Percentiles rank a stretch among this genome's conserved stretches.
These are phyloP conservation scores for Emydoidea blandingii DNA, from an alignment of 2,797 vertebrate genomes.

Conservation along the genomic window DNA sequence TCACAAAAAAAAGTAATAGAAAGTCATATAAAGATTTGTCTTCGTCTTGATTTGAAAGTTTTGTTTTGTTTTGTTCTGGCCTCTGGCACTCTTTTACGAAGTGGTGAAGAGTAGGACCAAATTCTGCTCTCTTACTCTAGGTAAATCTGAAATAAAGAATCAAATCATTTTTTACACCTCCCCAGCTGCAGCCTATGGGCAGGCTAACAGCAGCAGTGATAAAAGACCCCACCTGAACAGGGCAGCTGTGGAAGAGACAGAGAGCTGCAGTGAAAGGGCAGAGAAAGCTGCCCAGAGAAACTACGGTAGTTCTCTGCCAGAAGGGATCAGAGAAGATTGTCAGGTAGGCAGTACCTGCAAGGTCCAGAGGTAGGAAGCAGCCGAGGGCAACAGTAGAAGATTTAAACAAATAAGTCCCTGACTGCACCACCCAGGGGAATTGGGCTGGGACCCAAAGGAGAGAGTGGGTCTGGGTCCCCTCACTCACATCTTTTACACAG, in stretches of 20 bases:
- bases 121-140: background rate
- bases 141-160: background rate
- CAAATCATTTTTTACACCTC: background rate
- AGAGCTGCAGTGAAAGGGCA: background rate
- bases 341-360: background rate
- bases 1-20: background rate
- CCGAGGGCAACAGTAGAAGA: background rate
- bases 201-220: background rate
- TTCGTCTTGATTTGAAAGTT: background rate
- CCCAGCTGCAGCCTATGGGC: background rate
- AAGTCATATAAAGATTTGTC: background rate
- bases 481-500: background rate
- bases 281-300: background rate
- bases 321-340: background rate
- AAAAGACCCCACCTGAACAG: background rate
- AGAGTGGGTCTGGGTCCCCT: too few species aligned
- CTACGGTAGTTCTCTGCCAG: background rate
- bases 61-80: background rate
- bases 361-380: background rate
- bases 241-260: background rate
- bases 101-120: background rate
- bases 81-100: background rate
- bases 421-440: background rate
- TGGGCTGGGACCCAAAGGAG: background rate
- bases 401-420: background rate